Base-by-base conservation (phyloP, 2,888 invertebrate genomes). In the Megamerina dolium region DNA sequence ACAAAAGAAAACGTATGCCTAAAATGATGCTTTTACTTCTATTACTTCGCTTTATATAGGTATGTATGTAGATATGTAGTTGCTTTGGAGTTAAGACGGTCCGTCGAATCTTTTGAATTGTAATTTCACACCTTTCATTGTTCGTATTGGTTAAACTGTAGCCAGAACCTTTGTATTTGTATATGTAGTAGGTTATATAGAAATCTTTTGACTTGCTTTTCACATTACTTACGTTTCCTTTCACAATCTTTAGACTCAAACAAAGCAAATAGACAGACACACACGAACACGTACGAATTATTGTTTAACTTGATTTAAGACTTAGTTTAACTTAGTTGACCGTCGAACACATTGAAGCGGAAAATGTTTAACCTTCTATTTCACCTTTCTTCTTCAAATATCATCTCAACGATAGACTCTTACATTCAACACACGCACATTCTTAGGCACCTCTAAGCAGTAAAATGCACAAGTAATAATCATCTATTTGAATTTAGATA, bases 321-420 rank as follows among this genome's bases (percentile, higher is more conserved):
- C 49, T 41, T 51, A n/a, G n/a, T 52, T 50, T 40, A 55, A 55
- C 52, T 46, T 39, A 39, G 38, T 19, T 40, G 26, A 16, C 37
- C 38, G 23, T 42, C 41, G 17, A 35, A 21, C 29, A 17, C 36
- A 45, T 29, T 45, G 32, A 33, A 40, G 26, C 50, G 43, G 49
- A 52, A 57, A 58, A 55, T 52, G 53, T 56, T 58, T 52, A 51
- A 57, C 54, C 54, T 58, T 55, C 56, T 57, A 55, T 60, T 57
- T 52, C 57, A 57, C 57, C 57, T 55, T 16, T n/a, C 9, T 14
- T 29, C 4, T 37, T 17, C 17, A n/a, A n/a, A n/a, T n/a, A n/a
- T n/a, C n/a, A n/a, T n/a, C n/a, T n/a, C n/a, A n/a, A n/a, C n/a
- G n/a, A n/a, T n/a, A n/a, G n/a, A n/a, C n/a, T n/a, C n/a, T n/a